Percentiles rank a stretch among this genome's conserved stretches.
Evolutionary conservation across 1,140 invertebrate species (phyloP).

Genomic region (Drosophila sp.): DNA sequence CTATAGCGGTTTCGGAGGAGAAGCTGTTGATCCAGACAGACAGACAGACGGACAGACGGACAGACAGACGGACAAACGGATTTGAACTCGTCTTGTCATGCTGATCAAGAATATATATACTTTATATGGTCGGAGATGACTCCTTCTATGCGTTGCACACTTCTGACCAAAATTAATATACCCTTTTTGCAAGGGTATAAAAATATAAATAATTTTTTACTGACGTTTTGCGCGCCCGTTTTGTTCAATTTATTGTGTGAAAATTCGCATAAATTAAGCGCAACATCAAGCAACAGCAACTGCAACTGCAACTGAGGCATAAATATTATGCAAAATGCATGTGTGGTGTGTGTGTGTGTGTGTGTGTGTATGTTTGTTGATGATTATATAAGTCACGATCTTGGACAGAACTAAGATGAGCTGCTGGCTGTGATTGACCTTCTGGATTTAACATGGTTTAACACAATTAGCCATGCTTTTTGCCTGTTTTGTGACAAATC

Average conservation of each 20-base stretch:
- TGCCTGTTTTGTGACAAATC: slow-evolving; percentile 61
- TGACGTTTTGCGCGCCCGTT: slow-evolving; percentile 56
- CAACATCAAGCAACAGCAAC: slow-evolving; percentile 18
- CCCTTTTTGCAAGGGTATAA: too few species aligned
- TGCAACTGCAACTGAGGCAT: slow-evolving; percentile 55
- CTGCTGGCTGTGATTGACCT: slow-evolving; percentile 39
- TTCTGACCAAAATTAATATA: too few species aligned
- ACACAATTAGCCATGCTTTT: slow-evolving; percentile 13
- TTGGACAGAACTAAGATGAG: slow-evolving; percentile 52
- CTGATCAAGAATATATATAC: too few species aligned
- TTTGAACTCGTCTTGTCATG: too few species aligned
- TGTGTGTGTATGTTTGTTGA: neutral
- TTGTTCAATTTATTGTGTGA: slow-evolving; percentile 81
- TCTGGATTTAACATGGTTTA: slow-evolving; percentile 15
- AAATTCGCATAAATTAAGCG: slow-evolving; percentile 77
- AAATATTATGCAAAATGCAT: slow-evolving; percentile 77
- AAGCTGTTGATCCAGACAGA: too few species aligned
- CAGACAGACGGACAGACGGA: too few species aligned
- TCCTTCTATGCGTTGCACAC: too few species aligned
- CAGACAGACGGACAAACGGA: too few species aligned
- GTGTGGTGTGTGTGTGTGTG: neutral
- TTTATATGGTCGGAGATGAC: too few species aligned
- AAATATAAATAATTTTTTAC: slow-evolving; percentile 73
- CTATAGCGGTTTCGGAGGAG: too few species aligned
- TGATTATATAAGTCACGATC: slow-evolving; percentile 73